Percentiles rank a stretch among this genome's conserved stretches.
Conservation (phyloP, 2,797 vertebrate species). For the Dicrostonyx torquatus region DNA sequence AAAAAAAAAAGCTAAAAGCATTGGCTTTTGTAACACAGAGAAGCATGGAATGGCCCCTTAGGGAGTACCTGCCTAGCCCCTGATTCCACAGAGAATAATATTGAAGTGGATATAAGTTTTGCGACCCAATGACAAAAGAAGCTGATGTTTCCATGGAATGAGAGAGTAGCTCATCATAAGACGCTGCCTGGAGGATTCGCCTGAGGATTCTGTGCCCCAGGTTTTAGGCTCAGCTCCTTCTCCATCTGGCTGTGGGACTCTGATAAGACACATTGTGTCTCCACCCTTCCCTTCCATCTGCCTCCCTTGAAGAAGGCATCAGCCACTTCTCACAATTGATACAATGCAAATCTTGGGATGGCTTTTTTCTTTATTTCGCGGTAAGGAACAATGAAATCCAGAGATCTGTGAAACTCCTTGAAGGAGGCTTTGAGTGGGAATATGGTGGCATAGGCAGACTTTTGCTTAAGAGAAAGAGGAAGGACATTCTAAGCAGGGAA, state of each 20-base stretch:
- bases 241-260: neutral
- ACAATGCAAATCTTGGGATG: neutral
- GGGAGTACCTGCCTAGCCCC: neutral
- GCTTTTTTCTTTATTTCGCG: neutral
- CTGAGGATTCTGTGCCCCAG: neutral
- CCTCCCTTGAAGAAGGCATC: neutral
- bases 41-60: neutral
- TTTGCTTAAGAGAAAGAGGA: neutral
- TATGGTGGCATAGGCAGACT: neutral
- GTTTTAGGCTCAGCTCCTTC: neutral
- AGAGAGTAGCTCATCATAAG: neutral
- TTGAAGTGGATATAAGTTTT: neutral
- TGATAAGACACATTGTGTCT: neutral
- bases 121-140: neutral
- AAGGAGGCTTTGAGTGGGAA: conserved; percentile 11
- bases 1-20: neutral
- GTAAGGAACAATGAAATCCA: conserved; percentile 14
- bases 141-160: neutral
- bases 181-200: neutral
- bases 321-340: neutral
- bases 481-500: neutral
- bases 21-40: neutral
- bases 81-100: neutral
- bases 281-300: neutral
- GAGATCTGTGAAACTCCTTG: neutral